Base-by-base conservation (phyloP, 30 jellyfish, hydroid and myxozoan genomes). In the Turritopsis rubra region DNA sequence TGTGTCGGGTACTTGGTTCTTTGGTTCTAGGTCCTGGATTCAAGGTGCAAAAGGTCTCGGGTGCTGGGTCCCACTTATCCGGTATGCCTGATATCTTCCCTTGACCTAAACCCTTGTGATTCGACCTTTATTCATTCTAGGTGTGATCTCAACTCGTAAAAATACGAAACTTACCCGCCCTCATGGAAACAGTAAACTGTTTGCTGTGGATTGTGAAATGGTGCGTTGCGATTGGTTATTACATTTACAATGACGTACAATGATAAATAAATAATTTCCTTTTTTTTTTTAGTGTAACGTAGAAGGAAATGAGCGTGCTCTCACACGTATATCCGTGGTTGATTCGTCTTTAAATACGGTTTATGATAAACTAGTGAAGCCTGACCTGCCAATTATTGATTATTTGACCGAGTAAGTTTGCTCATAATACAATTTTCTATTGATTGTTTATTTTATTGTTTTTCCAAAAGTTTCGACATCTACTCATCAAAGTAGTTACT, bases 201-300 rank as follows among this genome's bases (percentile, higher is more conserved):
- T 90, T 73, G 95, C 97, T 20, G 83, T 90, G 29, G 97, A 90
- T 52, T 90, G 97, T 86, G 97, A 90, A 86, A 90, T 90, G 97
- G 97, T 90, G 66, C 9, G 82, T 21, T 8, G 19, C 18, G 73
- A 18, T 72, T 72, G 18, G 72, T 16, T 16, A 54, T 54, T 54
- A 16, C 18, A 18, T 54, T n/a, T 16, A 54, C 18, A 54, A n/a
- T 54, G 18, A n/a, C 18, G n/a, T n/a, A n/a, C n/a, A n/a, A n/a
- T n/a, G n/a, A n/a, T n/a, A n/a, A n/a, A n/a, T n/a, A n/a, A n/a
- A n/a, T n/a, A n/a, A n/a, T n/a, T n/a, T n/a, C n/a, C n/a, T n/a
- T n/a, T 75, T 66, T 77, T 71, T n/a, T 27, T 83, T 22, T 78
- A 90, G 97, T 90, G 97, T 68, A 19, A 29, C 25, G 80, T 79